phyloP scores from a whole-genome alignment of 2,113 vertebrate genomes.

The Rhipidura dahli region DNA sequence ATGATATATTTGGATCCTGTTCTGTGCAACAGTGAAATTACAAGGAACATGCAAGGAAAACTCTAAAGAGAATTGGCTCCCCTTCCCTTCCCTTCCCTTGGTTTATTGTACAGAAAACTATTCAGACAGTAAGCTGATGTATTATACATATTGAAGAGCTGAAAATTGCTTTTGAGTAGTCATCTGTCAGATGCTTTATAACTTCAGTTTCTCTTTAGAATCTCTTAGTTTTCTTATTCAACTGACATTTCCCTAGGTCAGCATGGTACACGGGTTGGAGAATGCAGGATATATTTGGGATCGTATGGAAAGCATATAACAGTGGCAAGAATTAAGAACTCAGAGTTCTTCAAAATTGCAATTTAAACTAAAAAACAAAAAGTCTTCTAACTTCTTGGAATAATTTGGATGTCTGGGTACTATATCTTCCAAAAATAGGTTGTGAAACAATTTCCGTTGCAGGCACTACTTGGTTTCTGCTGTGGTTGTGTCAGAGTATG shows the following conservation, averaged over 20 bases:
- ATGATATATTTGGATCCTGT: background rate
- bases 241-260: background rate
- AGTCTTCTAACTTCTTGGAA: background rate
- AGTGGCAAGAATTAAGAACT: background rate
- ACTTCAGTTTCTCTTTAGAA: background rate
- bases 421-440: background rate
- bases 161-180: background rate
- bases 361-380: background rate
- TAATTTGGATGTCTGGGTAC: background rate
- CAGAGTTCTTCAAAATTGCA: background rate
- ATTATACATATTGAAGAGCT: background rate
- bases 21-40: background rate
- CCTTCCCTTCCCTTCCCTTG: fast-evolving
- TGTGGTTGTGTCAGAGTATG: background rate
- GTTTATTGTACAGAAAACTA: background rate
- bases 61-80: background rate
- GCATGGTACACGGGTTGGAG: background rate
- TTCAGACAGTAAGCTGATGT: background rate
- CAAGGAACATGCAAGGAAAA: background rate
- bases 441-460: background rate
- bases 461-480: background rate
- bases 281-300: background rate
- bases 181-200: background rate
- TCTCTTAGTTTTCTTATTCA: background rate
- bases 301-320: background rate